These are phyloP conservation scores for Zaprionus davidi DNA, from an alignment of 1,140 invertebrate genomes.

Conservation along the genomic window DNA sequence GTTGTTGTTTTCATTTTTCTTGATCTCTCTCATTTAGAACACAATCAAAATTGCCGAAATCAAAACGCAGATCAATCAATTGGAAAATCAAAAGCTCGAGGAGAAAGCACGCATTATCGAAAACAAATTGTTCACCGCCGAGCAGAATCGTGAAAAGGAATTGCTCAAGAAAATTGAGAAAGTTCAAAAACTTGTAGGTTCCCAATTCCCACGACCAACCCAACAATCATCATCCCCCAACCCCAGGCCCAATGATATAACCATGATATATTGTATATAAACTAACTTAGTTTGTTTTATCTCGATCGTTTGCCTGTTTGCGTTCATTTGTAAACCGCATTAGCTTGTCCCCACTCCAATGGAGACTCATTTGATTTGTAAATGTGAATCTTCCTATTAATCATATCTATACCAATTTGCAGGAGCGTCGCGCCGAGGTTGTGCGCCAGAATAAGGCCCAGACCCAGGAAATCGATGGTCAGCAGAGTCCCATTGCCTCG, in stretches of 20 bases:
- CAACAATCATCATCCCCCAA: background rate
- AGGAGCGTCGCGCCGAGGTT: conserved; percentile 93
- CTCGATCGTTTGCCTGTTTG: conserved; percentile 37
- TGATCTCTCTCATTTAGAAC: conserved; percentile 85
- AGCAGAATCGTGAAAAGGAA: conserved; percentile 91
- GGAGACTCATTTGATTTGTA: background rate
- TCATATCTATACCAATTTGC: conserved; percentile 64
- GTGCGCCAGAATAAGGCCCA: conserved; percentile 93
- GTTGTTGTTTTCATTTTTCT: conserved; percentile 53
- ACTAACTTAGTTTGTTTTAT: conserved; percentile 21
- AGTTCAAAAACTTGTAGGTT: conserved; percentile 91
- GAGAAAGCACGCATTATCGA: conserved; percentile 89
- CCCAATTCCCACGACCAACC: conserved; percentile 27
- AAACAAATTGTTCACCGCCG: conserved; percentile 89
- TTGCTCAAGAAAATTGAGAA: conserved; percentile 92
- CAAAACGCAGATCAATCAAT: conserved; percentile 87
- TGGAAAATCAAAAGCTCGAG: conserved; percentile 87
- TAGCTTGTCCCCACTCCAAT: background rate
- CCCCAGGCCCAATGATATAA: too few species aligned
- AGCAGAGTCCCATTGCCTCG: conserved; percentile 74
- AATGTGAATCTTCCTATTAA: background rate
- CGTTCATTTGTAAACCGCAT: conserved; percentile 40
- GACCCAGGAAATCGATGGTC: conserved; percentile 66
- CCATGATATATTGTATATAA: conserved; percentile 5
- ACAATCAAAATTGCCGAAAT: conserved; percentile 89